phyloP scores from a whole-genome alignment of 2,113 vertebrate species.

The Pelvicachromis taeniatus region DNA sequence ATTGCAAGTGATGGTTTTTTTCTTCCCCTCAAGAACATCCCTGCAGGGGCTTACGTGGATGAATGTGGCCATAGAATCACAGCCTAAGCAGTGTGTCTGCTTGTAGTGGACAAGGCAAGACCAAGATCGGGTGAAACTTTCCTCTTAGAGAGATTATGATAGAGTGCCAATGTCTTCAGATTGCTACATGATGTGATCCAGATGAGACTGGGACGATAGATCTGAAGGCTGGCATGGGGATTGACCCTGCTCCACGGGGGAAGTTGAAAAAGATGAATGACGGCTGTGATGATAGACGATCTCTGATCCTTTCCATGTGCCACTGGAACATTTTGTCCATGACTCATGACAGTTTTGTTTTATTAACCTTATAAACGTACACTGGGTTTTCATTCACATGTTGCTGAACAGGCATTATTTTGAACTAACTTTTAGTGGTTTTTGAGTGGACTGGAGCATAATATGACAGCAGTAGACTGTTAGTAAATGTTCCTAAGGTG shows the following conservation, averaged over 20 bases:
- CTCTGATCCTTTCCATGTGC: constrained; percentile 6
- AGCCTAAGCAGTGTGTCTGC: background rate
- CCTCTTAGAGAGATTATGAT: background rate
- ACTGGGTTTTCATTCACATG: constrained; percentile 23
- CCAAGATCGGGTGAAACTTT: background rate
- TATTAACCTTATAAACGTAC: constrained; percentile 10
- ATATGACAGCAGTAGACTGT: constrained; percentile 37
- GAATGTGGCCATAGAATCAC: background rate
- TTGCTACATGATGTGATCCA: constrained; percentile 16
- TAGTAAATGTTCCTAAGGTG: constrained; percentile 37
- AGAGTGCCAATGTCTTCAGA: constrained; percentile 1
- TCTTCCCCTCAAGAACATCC: background rate
- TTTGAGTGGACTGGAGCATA: constrained; percentile 32
- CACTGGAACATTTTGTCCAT: background rate
- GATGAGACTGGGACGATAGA: background rate
- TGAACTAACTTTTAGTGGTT: constrained; percentile 4
- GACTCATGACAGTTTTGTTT: constrained; percentile 22
- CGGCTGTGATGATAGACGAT: background rate
- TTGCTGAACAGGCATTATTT: constrained; percentile 27
- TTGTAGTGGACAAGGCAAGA: background rate
- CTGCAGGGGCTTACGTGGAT: background rate
- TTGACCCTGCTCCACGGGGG: background rate
- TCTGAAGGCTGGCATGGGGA: constrained; percentile 2
- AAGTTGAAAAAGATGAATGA: constrained; percentile 19
- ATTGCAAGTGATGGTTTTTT: constrained; percentile 11